A percentile compares a stretch with the other conserved stretches of the same genome.
These are phyloP conservation scores for Dinocampus coccinellae DNA, from an alignment of 2,888 invertebrate species.

Conservation along the genomic window DNA sequence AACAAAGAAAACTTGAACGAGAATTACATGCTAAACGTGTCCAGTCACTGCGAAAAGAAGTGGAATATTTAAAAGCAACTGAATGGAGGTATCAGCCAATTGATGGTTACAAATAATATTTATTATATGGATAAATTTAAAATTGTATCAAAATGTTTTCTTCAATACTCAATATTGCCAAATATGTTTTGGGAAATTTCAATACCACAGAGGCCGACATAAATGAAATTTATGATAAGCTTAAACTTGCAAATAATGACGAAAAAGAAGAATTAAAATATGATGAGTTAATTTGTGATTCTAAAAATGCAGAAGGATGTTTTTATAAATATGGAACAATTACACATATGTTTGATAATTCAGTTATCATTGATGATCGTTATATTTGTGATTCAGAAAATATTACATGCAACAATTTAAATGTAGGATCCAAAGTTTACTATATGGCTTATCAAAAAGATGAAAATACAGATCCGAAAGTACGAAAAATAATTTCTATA, in stretches of 20 bases:
- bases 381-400: slow-evolving; percentile 71
- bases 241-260: slow-evolving; percentile 25
- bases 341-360: slow-evolving; percentile 71
- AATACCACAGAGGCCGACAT: slow-evolving; percentile 44
- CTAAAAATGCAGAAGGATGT: slow-evolving; percentile 44
- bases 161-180: slow-evolving; percentile 63
- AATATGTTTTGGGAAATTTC: slow-evolving; percentile 39
- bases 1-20: slow-evolving; percentile 72
- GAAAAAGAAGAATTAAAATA: not conserved
- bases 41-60: slow-evolving; percentile 79
- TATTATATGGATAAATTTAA: not conserved
- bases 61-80: slow-evolving; percentile 83
- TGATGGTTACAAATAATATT: slow-evolving; percentile 38
- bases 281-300: not conserved
- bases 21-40: slow-evolving; percentile 81
- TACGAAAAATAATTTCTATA: slow-evolving; percentile 74
- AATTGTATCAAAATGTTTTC: slow-evolving; percentile 69
- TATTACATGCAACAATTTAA: slow-evolving; percentile 64
- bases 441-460: slow-evolving; percentile 72
- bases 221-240: slow-evolving; percentile 46
- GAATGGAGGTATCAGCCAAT: slow-evolving; percentile 84
- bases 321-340: slow-evolving; percentile 72
- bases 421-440: slow-evolving; percentile 72
- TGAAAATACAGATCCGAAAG: slow-evolving; percentile 68
- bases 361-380: slow-evolving; percentile 75